phyloP scores from a whole-genome alignment of 2,797 vertebrate genomes.

The Sebastolobus alascanus region DNA sequence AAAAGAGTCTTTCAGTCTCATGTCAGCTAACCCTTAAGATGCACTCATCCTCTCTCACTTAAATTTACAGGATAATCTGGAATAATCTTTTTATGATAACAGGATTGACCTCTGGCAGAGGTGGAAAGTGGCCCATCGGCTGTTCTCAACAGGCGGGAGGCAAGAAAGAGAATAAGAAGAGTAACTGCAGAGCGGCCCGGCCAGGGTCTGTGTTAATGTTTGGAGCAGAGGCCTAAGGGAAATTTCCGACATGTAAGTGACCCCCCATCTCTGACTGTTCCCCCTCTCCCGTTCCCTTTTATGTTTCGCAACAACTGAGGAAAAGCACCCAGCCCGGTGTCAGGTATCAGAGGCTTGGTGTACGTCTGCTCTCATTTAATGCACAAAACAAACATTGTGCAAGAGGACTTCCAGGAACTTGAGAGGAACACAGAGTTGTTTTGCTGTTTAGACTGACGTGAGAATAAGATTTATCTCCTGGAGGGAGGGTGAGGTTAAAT shows the following conservation, averaged over 20 bases:
- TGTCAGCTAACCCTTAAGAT: not conserved
- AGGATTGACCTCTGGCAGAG: slow-evolving; percentile 38
- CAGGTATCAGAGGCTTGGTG: slow-evolving; percentile 57
- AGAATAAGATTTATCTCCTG: slow-evolving; percentile 66
- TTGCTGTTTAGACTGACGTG: slow-evolving; percentile 61
- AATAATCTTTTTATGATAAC: slow-evolving; percentile 18
- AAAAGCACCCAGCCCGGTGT: slow-evolving; percentile 59
- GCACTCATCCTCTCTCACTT: not conserved
- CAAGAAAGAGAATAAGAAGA: not conserved
- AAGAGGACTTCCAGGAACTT: slow-evolving; percentile 79
- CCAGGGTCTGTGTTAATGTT: slow-evolving; percentile 29
- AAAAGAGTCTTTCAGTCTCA: not conserved
- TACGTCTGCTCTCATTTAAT: slow-evolving; percentile 68
- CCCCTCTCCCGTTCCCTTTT: slow-evolving; percentile 26
- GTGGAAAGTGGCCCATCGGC: slow-evolving; percentile 4
- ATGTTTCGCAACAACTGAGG: slow-evolving; percentile 61
- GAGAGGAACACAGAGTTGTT: slow-evolving; percentile 62
- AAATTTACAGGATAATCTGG: not conserved
- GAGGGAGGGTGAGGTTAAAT: slow-evolving; percentile 52
- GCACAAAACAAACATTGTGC: slow-evolving; percentile 75
- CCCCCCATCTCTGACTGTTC: slow-evolving; percentile 25
- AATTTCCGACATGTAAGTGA: slow-evolving; percentile 30
- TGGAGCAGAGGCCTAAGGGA: slow-evolving; percentile 19
- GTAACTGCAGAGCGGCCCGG: not conserved
- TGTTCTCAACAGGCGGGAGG: slow-evolving; percentile 11